Percentiles rank a stretch among this genome's conserved stretches.
These are phyloP conservation scores for Spondyliosoma cantharus DNA, from an alignment of 2,797 vertebrate species.

Conservation along the genomic window DNA sequence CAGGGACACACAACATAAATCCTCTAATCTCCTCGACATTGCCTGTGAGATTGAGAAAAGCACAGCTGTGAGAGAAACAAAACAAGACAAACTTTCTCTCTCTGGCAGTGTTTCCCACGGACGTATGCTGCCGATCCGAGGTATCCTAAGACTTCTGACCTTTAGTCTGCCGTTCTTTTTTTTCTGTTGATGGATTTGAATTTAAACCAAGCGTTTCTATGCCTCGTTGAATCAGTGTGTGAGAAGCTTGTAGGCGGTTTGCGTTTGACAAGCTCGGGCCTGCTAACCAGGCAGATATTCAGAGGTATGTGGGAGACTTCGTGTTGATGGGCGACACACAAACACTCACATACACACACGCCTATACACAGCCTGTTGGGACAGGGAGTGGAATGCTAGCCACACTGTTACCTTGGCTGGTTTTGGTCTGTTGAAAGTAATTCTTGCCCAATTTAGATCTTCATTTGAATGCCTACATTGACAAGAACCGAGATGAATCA, in stretches of 20 bases:
- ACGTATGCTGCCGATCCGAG: neutral
- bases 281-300: conserved; percentile 65
- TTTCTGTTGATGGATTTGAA: conserved; percentile 59
- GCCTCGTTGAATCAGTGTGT: conserved; percentile 62
- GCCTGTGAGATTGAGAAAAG: conserved; percentile 56
- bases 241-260: conserved; percentile 68
- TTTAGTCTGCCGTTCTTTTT: conserved; percentile 31
- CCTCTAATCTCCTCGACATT: conserved; percentile 69
- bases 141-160: conserved; percentile 28
- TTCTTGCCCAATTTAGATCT: conserved; percentile 65
- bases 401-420: conserved; percentile 56
- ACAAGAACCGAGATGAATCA: conserved; percentile 34
- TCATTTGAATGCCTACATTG: conserved; percentile 58
- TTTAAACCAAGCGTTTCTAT: conserved; percentile 45
- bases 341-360: conserved; percentile 50
- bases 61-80: conserved; percentile 13
- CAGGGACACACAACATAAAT: conserved; percentile 60
- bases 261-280: conserved; percentile 76
- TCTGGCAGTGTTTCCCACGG: conserved; percentile 32
- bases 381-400: conserved; percentile 81
- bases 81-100: conserved; percentile 30
- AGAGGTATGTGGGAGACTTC: conserved; percentile 74
- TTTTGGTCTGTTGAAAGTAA: conserved; percentile 63
- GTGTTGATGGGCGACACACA: conserved; percentile 60
- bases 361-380: conserved; percentile 73